Evolutionary conservation across 1,140 invertebrate genomes (phyloP), one percentile per base, ranked within the genome.

Genomic region (Aleiodes sp.): DNA sequence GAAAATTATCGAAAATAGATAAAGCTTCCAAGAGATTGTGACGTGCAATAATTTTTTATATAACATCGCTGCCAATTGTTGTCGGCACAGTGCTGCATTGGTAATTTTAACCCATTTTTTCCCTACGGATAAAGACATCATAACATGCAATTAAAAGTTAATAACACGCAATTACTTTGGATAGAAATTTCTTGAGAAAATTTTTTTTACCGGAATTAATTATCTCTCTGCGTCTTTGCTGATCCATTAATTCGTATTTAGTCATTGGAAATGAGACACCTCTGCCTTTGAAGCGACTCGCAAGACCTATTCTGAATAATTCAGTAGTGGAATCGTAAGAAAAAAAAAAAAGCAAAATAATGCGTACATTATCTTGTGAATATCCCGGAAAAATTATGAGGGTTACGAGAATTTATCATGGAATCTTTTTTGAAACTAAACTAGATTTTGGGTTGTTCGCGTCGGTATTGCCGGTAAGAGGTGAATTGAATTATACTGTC

Each of bases 41-140:
- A 76, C 46, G 24, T 77, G 76, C 2, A 77, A 21, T 14, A 65
- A 52, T 68, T 77, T 77, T 52, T 75, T 75, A 8, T 68, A 76
- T 2, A 77, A 43, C 65, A 77, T 76, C 10, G 69, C 71, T 8
- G 59, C 0, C 33, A 76, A 29, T 59, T 77, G 76, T 19, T 77
- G 76, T 2, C 52, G 52, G 14, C 64, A 31, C 59, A 76, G 46
- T 41, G 16, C n/a, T 1, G 37, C 4, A 4, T 43, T 61, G 1
- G 61, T 52, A 12, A 72, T 21, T 43, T 73, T 60, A 1, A n/a
- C 35, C 74, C 76, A 77, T n/a, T 64, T 6, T 60, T 73, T 70
- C 71, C 70, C 35, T 8, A n/a, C 35, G 14, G 14, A 46, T 10
- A 35, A 35, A 35, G 10, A 4, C 4, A 10, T 35, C 31, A 35